Evolutionary conservation across 2,888 invertebrate genomes (phyloP), one percentile per base, ranked within the genome.

Genomic region (Heliothis peltigera): DNA sequence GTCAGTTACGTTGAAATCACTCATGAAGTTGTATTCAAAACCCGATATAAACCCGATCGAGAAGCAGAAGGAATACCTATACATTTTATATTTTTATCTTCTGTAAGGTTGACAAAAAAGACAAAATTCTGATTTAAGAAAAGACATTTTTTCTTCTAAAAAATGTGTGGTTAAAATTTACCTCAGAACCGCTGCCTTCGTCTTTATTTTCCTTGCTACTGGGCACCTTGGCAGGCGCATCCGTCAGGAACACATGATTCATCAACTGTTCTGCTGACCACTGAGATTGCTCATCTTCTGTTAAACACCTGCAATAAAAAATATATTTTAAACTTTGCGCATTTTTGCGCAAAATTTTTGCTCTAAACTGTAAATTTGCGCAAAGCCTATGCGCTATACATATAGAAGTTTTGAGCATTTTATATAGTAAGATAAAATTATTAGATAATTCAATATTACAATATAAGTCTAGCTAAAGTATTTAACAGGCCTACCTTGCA

Each of bases 191-290:
- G 49, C 89, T 89, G 7, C 87, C 90, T 1, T 78, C 83, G 3
- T 87, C 87, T 2, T 89, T 83, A 42, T 89, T 90, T 21, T 89
- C 80, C 61, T 86, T 88, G 51, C 89, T 87, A 32, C 90, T 90
- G 0, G 95, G 95, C 15, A 93, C 90, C 22, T 95, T 92, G 22
- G 95, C 70, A 2, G 96, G 96, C 6, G 92, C 89, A 75, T 96
- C 92, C 2, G 88, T 85, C 4, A 97, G 91, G 86, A 98, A 98
- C 8, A 96, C 95, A 87, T 99, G 98, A 51, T 97, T 96, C 25
- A 97, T 88, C 22, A 99, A 91, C 89, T 98, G 97, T 7, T 96
- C 96, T 0, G 98, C 97, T 0, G 98, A 96, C 95, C 97, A 97
- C 46, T 98, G 96, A 4, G 96, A 94, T 60, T 96, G 95, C 84